Conservation (phyloP, 1,140 invertebrate genomes). For the Monochamus saltuarius region DNA sequence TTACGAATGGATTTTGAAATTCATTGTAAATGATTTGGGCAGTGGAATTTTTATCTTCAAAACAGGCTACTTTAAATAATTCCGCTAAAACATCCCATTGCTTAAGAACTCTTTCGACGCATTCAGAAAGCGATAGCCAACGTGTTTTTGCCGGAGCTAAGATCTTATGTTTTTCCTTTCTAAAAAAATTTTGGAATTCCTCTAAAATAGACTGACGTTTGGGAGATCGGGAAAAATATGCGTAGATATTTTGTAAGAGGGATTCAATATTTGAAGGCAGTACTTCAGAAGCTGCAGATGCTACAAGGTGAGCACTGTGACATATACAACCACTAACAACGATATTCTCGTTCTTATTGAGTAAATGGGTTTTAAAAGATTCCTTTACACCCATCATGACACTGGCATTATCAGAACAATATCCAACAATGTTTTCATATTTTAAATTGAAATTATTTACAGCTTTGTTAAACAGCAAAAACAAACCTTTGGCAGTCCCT, state of each 20-base stretch:
- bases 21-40: not conserved
- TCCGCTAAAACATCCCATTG: conserved; percentile 1
- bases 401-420: conserved; percentile 11
- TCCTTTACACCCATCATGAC: conserved; percentile 6
- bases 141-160: too few species aligned
- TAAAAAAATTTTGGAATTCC: too few species aligned
- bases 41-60: not conserved
- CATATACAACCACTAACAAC: not conserved
- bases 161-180: too few species aligned
- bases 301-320: not conserved
- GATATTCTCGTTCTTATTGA: not conserved
- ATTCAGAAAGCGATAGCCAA: not conserved
- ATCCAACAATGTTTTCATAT: conserved; percentile 8
- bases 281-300: not conserved
- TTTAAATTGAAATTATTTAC: conserved; percentile 7
- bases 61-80: not conserved
- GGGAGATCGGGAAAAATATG: too few species aligned
- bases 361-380: conserved; percentile 4
- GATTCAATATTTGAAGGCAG: not conserved
- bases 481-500: conserved; percentile 7
- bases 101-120: not conserved
- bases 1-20: too few species aligned
- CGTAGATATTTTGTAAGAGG: not conserved
- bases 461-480: conserved; percentile 7
- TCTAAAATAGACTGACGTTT: too few species aligned